Evolutionary conservation across 2,797 vertebrate species (phyloP), one percentile per base, ranked within the genome.

Genomic region (Varecia variegata): DNA sequence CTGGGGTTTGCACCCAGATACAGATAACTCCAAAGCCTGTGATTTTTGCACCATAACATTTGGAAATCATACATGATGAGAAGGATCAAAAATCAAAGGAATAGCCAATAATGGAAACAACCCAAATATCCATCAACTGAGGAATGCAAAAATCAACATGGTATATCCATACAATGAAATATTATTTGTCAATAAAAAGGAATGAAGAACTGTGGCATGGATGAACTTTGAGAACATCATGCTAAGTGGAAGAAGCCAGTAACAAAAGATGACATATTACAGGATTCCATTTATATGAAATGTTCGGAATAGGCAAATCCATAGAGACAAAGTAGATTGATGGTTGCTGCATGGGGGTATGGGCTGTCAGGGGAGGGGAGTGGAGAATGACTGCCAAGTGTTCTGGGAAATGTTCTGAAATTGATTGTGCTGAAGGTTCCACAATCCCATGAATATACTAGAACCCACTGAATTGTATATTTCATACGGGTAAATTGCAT

Each of bases 191-290:
- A 58, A 56, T 30, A 76, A 54, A 18, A 80, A 90, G 58, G 54
- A 81, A 67, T 20, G 30, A 68, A 47, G 32, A 14, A 27, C 30
- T 73, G 3, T 35, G 47, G 30, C 10, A 38, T 7, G 3, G 52
- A 32, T 20, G 17, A 58, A 85, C 30, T 45, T 27, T 32, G 18
- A 80, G 50, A 82, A 67, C 7, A 50, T 18, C 0, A 30, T 12
- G 27, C 9, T 90, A 70, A 62, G 25, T 60, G 85, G 93, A 94
- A 91, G 68, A 81, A 86, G 27, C 52, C 7, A 65, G 14, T 90
- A 47, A 56, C 12, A 67, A 52, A 90, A 70, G 18, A 47, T 7
- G 3, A 43, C 25, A 12, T 81, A 38, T 21, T 38, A 1, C 9
- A 45, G 5, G 3, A 35, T 79, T 92, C 32, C 18, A 38, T 45